Evolutionary conservation across 2,113 vertebrate genomes (phyloP).

Genomic region (Myotis lucifugus): DNA sequence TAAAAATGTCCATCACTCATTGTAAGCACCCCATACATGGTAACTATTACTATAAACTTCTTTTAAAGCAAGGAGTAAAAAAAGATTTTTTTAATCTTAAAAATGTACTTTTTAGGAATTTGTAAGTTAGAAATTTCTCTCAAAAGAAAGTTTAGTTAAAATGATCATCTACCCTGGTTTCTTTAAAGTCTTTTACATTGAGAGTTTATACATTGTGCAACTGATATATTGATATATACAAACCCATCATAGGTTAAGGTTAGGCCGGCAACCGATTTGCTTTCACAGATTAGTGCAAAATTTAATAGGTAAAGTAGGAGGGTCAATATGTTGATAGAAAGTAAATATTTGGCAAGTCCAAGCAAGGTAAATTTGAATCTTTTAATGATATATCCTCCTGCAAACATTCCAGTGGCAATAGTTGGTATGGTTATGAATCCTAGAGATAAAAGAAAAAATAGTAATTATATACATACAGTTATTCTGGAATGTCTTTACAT

Average conservation of each 20-base stretch:
- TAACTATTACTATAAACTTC: not conserved
- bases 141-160: not conserved
- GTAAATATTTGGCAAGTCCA: constrained; percentile 87
- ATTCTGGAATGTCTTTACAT: not conserved
- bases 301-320: constrained; percentile 65
- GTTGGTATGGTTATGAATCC: constrained; percentile 88
- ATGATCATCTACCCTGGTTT: not conserved
- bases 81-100: not conserved
- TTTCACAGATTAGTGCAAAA: constrained; percentile 90
- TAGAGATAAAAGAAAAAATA: constrained; percentile 77
- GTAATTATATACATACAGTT: not conserved
- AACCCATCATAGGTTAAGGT: constrained; percentile 93
- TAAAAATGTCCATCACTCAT: not conserved
- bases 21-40: not conserved
- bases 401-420: constrained; percentile 88
- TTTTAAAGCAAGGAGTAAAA: constrained; percentile 4
- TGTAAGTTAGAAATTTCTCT: not conserved
- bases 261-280: constrained; percentile 88
- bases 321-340: constrained; percentile 64
- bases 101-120: not conserved
- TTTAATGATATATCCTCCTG: constrained; percentile 93
- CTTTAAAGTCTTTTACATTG: not conserved
- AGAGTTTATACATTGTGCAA: not conserved
- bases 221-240: constrained; percentile 70
- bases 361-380: constrained; percentile 89